Evolutionary conservation across 2,888 invertebrate genomes (phyloP).

Genomic region (Dasypogon diadema): DNA sequence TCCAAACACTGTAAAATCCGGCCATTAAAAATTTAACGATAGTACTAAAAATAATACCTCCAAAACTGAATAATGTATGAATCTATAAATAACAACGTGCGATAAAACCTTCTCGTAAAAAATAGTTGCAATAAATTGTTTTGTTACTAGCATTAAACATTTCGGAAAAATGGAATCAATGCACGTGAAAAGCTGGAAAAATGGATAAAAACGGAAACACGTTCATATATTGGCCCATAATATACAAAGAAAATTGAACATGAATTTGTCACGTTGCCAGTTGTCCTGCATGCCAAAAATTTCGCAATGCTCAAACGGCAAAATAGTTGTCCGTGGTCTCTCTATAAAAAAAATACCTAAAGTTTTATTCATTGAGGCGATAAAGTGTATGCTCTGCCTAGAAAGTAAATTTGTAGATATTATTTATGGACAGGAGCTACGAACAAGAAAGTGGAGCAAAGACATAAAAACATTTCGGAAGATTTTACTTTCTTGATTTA

Average conservation of each 20-base stretch:
- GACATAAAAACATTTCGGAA: too few species aligned
- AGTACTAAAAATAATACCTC: too few species aligned
- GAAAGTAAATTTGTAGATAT: background rate
- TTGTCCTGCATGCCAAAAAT: constrained; percentile 20
- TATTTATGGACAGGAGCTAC: background rate
- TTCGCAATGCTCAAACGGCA: constrained; percentile 9
- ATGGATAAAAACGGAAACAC: background rate
- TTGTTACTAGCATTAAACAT: background rate
- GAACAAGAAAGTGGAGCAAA: background rate
- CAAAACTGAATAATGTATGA: too few species aligned
- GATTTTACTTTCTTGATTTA: too few species aligned
- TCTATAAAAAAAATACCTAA: background rate
- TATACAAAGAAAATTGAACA: background rate
- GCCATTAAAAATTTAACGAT: too few species aligned
- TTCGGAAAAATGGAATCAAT: background rate
- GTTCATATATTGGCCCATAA: constrained; percentile 15
- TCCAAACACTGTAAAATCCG: too few species aligned
- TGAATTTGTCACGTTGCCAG: constrained; percentile 29
- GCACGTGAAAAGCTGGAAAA: background rate
- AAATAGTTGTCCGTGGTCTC: constrained; percentile 1
- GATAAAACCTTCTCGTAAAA: too few species aligned
- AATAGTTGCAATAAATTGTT: too few species aligned
- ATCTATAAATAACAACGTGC: too few species aligned
- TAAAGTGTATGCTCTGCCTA: background rate
- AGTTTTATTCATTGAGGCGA: background rate